Evolutionary conservation across 2,113 vertebrate genomes (phyloP), one percentile per base, ranked within the genome.

Genomic region (Corythaeola cristata): DNA sequence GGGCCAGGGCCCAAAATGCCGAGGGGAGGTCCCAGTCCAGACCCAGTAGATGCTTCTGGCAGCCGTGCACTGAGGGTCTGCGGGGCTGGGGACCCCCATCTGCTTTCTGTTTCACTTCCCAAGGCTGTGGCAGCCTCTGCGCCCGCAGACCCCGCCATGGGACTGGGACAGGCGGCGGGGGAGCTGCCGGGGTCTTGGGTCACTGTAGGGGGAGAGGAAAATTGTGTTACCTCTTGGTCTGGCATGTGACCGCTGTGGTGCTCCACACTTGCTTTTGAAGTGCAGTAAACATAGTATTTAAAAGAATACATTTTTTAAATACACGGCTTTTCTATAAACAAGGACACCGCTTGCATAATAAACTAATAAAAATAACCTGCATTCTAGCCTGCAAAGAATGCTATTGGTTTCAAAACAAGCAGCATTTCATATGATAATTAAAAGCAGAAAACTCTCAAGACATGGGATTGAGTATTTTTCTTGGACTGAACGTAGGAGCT

Each of bases 301-400:
- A 95, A 94, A 90, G 84, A 83, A 90, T 71, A 90, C 35, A 52
- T 89, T 89, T 94, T 77, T 92, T n/a, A 81, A 96, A 92, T 90
- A 94, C 84, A 58, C 58, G 64, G 69, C 56, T 94, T 76, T 94
- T 89, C 93, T 95, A 95, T 96, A 97, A 97, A 97, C 96, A 96
- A 96, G 95, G 94, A 86, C 71, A 35, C 32, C 87, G 92, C 91
- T 96, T 96, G 96, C 97, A 97, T 95, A 96, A 96, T 96, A 96
- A 97, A 92, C 96, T 96, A 95, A 96, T 94, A 97, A 96, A 97
- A 97, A 97, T 96, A 96, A 97, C 97, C 97, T 97, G 97, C 94
- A 89, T 93, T 95, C 91, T 95, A 96, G 96, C 93, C 96, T 95
- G 95, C 95, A 97, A 96, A 95, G 96, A 97, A 95, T 93, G 95